Conservation (phyloP, 2,113 vertebrate genomes). For the Antennarius striatus region DNA sequence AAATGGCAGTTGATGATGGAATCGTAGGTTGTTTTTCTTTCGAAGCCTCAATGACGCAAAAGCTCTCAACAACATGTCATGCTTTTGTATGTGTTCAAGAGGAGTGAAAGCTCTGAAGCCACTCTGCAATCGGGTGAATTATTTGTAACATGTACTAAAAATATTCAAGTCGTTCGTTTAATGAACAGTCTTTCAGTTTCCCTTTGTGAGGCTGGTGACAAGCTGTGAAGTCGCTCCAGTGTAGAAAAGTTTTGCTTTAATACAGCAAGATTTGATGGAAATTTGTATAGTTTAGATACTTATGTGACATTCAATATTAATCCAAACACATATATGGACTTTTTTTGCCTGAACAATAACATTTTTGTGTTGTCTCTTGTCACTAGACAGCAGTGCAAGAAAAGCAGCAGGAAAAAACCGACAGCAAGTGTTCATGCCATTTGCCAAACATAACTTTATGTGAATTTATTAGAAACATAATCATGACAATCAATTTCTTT, state of each 20-base stretch:
- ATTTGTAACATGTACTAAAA: conserved; percentile 55
- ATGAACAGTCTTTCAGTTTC: conserved; percentile 32
- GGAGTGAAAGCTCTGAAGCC: conserved; percentile 3
- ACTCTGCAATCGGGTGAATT: conserved; percentile 20
- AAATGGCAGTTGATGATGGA: conserved; percentile 82
- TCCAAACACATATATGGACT: too few relatives aligned
- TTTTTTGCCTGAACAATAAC: too few relatives aligned
- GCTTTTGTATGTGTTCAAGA: conserved; percentile 21
- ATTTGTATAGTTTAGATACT: not conserved
- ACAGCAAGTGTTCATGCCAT: too few relatives aligned
- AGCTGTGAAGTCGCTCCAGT: not conserved
- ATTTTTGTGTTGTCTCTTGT: too few relatives aligned
- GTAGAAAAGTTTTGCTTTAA: not conserved
- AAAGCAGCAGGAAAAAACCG: too few relatives aligned
- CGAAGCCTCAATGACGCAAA: conserved; percentile 1
- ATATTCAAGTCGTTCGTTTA: conserved; percentile 30
- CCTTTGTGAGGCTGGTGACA: conserved; percentile 1
- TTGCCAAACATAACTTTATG: too few relatives aligned
- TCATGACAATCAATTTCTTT: too few relatives aligned
- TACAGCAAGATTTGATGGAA: not conserved
- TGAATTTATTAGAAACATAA: too few relatives aligned
- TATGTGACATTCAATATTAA: too few relatives aligned
- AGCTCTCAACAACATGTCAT: not conserved
- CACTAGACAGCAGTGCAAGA: too few relatives aligned
- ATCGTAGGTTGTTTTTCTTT: conserved; percentile 57